These are phyloP conservation scores for Eulemur rubriventer DNA, from an alignment of 2,797 vertebrate species.

Conservation along the genomic window DNA sequence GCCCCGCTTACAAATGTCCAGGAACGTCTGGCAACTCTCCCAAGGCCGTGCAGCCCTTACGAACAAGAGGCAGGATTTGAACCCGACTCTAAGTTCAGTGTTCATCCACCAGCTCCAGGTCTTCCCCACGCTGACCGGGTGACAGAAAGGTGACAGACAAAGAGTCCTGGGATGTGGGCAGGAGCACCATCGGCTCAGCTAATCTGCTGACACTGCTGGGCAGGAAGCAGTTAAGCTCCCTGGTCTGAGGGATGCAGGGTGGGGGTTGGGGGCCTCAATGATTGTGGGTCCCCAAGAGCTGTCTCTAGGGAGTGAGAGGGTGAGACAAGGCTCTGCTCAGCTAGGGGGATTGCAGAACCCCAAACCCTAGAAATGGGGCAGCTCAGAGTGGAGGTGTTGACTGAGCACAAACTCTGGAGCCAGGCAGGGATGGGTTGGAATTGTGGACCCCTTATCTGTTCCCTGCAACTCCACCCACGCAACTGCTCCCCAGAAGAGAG, in stretches of 20 bases:
- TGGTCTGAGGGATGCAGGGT: too few species aligned
- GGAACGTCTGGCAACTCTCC: background rate
- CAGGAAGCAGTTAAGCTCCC: background rate
- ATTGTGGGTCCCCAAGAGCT: background rate
- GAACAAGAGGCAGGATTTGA: background rate
- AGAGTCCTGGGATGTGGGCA: background rate
- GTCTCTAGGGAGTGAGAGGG: background rate
- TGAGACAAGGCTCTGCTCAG: background rate
- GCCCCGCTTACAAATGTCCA: background rate
- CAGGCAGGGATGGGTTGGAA: background rate
- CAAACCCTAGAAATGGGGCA: background rate
- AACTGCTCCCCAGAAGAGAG: background rate
- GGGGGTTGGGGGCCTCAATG: background rate
- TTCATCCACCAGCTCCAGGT: background rate
- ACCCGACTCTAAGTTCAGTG: background rate
- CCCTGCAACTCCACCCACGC: too few species aligned
- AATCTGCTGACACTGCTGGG: background rate
- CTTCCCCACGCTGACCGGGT: background rate
- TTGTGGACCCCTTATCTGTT: background rate
- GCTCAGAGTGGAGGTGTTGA: background rate
- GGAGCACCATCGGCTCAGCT: background rate
- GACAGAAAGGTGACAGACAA: background rate
- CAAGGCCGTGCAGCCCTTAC: background rate
- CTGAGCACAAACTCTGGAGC: background rate
- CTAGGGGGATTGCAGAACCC: background rate